A percentile compares a stretch with the other conserved stretches of the same genome.
Evolutionary conservation across 2,113 vertebrate species (phyloP).

Genomic region (Mus musculus): GRCm39 chr15:89460001-89460500

Average conservation of each 20-base stretch:
- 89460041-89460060: background rate
- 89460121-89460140: background rate
- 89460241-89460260: background rate
- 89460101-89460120: background rate
- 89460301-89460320: background rate
- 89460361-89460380: too few species aligned
- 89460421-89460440: background rate
- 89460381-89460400: background rate
- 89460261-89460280: background rate
- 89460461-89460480: background rate
- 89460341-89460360: rapidly evolving
- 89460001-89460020: background rate
- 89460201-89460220: background rate
- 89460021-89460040: too few species aligned
- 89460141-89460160: background rate
- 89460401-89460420: too few species aligned
- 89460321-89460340: background rate
- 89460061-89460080: background rate
- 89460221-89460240: background rate
- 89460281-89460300: background rate
- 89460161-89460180: background rate
- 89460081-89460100: background rate
- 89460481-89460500: background rate
- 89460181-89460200: background rate
- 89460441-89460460: background rate